These are phyloP conservation scores for Zhuqinia jingwanae DNA, from an alignment of 2,888 invertebrate genomes.

Conservation along the genomic window DNA sequence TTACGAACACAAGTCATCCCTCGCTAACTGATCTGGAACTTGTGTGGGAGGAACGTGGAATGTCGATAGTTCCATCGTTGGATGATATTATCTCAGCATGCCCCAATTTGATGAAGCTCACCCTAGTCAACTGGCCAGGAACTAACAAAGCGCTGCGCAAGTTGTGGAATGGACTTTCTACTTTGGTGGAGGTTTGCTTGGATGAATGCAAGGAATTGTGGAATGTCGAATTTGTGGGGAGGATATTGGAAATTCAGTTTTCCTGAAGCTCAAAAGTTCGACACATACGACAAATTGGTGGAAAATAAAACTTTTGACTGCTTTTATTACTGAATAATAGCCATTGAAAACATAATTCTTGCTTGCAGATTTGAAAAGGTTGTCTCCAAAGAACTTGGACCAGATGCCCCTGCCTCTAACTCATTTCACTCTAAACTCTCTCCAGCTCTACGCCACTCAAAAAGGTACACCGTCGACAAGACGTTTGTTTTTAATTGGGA, in stretches of 20 bases:
- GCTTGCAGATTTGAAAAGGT: neutral
- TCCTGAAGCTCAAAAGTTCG: neutral
- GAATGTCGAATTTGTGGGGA: neutral
- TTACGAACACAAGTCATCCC: neutral
- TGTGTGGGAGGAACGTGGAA: no score
- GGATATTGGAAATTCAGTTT: neutral
- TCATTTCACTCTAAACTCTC: neutral
- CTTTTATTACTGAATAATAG: neutral
- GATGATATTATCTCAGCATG: neutral
- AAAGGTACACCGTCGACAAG: neutral
- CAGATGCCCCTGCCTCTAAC: neutral
- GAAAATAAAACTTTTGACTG: neutral
- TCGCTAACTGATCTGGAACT: neutral
- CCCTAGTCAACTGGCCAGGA: neutral
- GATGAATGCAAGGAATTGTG: neutral
- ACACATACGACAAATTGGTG: no score
- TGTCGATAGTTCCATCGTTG: no score
- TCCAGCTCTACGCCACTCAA: neutral
- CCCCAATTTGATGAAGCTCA: neutral
- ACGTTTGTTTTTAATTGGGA: no score
- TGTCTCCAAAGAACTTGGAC: neutral
- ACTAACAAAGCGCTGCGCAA: neutral
- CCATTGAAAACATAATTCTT: neutral
- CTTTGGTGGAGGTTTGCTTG: slow-evolving; percentile 3
- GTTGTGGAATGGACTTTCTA: neutral